Base-by-base conservation (phyloP, 23 tunicate genomes). In the Diplosoma virens region DNA sequence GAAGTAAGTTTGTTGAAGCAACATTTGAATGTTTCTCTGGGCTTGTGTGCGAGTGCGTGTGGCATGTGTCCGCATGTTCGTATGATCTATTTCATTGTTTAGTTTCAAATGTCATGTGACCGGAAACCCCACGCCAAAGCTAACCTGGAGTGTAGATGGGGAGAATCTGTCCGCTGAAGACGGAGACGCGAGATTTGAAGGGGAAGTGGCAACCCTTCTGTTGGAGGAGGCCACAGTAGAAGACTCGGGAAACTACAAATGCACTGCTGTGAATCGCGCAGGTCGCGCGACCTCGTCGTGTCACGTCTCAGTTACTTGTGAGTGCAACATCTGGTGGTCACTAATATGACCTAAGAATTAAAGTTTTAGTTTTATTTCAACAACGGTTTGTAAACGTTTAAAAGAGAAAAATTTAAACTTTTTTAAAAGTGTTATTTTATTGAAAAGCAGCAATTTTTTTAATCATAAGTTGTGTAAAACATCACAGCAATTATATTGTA, bases 201-300 rank as follows among this genome's bases (percentile, higher is more conserved):
- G 70, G 53, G 97, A 87, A 26, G 97, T 92, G 4, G 97, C 97
- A 1, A 75, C 55, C 17, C 25, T 92, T 77, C 66, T 85, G 31
- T 28, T 92, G 69, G 97, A 92, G 24, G 97, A 92, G 64, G 87
- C 55, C 16, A 92, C 85, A 92, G 54, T 53, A 47, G 97, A 92
- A 50, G 97, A 92, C 46, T 74, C 91, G 32, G 97, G 97, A 21
- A 47, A 29, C 1, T 92, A 92, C 32, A 27, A 66, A 52, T 92
- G 91, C 47, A 79, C 85, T 14, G 97, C 87, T 11, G 58, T 33
- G 18, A 81, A 79, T 50, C 16, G 28, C 2, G 97, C 66, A 1
- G 97, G 97, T 0, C 47, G 76, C 46, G 83, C 73, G 22, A 23
- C 32, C 0, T 23, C 59, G 9, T 37, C 83, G 17, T 92, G 97